Base-by-base conservation (phyloP, 2,113 vertebrate species). In the Malaclemys terrapin region DNA sequence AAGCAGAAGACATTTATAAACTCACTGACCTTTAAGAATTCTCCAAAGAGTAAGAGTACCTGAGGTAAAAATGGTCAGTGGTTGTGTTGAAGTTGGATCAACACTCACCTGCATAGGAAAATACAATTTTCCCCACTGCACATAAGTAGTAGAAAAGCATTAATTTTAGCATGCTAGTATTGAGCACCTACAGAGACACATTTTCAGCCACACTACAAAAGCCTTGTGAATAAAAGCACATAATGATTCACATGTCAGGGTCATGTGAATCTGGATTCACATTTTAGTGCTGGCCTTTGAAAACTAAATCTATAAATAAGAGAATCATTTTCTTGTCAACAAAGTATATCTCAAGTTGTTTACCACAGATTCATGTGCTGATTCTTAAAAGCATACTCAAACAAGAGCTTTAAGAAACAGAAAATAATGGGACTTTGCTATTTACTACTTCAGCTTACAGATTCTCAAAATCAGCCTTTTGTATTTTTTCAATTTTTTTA, bases 141-240 rank as follows among this genome's bases (percentile, higher is more conserved):
- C 12, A 69, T 16, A 92, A 95, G n/a, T 94, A 93, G 72, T 24
- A 94, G 88, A 47, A 82, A 25, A 94, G 85, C 69, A 91, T 90
- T 84, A 96, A 96, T 95, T 95, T 89, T 94, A 94, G 87, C 49
- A 87, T 62, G 31, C 35, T 91, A 94, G 53, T 84, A 83, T 14
- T 59, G 42, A 88, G 69, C 56, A 81, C 82, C 88, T 86, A 78
- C 84, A 93, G 89, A 89, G 6, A 92, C 17, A 89, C 42, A 89
- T 94, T 97, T 93, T 94, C 78, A 96, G 89, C 25, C 65, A 88
- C 31, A 76, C 8, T 82, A 88, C 65, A 90, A 84, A 93, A 87
- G 83, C 35, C 76, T 53, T 83, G 25, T 88, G 90, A 96, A 88
- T 53, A 95, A 88, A 89, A 96, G 85, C 59, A 96, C 25, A 54